Percentiles rank a stretch among this genome's conserved stretches.
Evolutionary conservation across 2,113 vertebrate genomes (phyloP).

Genomic region (Talpa occidentalis): DNA sequence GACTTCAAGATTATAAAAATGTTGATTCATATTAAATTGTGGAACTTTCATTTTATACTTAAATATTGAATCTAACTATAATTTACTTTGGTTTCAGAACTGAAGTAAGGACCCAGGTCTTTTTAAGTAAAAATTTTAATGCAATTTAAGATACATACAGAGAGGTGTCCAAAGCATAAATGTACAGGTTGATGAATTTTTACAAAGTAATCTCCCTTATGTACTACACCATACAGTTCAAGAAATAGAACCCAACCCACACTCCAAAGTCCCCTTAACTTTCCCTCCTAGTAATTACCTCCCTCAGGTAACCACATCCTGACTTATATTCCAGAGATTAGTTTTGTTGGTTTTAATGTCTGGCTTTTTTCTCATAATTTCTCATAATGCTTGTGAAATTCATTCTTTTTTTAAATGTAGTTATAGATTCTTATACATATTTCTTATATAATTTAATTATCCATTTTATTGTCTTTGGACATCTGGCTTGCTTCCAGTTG

Average conservation of each 20-base stretch:
- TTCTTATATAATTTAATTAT: not conserved
- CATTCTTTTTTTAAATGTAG: not conserved
- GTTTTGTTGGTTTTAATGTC: not conserved
- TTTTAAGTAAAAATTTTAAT: conserved; percentile 8
- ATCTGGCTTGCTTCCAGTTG: conserved; percentile 15
- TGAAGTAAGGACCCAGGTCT: not conserved
- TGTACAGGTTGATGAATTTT: conserved; percentile 7
- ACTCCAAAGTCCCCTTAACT: not conserved
- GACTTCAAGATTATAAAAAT: conserved; percentile 18
- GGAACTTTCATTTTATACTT: conserved; percentile 43
- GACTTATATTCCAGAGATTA: not conserved
- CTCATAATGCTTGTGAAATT: not conserved
- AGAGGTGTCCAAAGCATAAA: not conserved
- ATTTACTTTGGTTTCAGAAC: conserved; percentile 37
- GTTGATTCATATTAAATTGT: conserved; percentile 9
- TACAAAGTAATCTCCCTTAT: not conserved
- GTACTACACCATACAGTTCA: not conserved
- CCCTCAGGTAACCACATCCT: not conserved
- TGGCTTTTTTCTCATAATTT: conserved; percentile 15
- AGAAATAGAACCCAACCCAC: not conserved
- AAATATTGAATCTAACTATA: conserved; percentile 25
- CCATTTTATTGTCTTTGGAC: conserved; percentile 6
- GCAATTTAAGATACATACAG: not conserved
- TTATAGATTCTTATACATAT: not conserved
- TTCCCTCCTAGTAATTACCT: not conserved